Conservation (phyloP, 2,797 vertebrate genomes). For the Limosa lapponica region DNA sequence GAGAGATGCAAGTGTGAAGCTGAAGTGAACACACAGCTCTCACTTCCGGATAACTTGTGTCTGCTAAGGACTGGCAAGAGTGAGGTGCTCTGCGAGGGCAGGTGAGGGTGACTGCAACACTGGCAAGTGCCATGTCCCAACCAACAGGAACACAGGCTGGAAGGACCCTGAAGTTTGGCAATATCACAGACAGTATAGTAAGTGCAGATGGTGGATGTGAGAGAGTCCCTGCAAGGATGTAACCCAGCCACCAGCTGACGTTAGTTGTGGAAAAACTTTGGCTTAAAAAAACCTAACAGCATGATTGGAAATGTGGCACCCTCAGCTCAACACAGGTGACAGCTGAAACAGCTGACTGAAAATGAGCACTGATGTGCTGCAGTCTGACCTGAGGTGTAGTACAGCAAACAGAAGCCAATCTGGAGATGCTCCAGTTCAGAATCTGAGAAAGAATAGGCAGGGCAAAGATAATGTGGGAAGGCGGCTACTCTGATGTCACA, state of each 20-base stretch:
- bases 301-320: background rate
- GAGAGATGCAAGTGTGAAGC: background rate
- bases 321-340: background rate
- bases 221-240: background rate
- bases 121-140: accelerated
- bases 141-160: background rate
- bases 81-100: accelerated
- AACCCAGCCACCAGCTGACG: background rate
- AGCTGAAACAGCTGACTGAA: background rate
- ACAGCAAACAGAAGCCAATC: background rate
- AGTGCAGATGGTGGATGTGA: background rate
- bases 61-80: background rate
- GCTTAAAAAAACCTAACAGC: background rate
- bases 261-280: background rate
- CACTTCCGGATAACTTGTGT: background rate
- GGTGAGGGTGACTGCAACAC: background rate
- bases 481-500: background rate
- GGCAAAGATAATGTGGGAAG: background rate
- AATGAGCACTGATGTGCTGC: background rate
- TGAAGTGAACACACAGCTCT: background rate
- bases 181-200: background rate
- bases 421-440: background rate
- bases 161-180: background rate
- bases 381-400: background rate
- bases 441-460: background rate